These are phyloP conservation scores for Palythoa caribaeorum DNA, from an alignment of 92 coral and sea anemone species.

Conservation along the genomic window DNA sequence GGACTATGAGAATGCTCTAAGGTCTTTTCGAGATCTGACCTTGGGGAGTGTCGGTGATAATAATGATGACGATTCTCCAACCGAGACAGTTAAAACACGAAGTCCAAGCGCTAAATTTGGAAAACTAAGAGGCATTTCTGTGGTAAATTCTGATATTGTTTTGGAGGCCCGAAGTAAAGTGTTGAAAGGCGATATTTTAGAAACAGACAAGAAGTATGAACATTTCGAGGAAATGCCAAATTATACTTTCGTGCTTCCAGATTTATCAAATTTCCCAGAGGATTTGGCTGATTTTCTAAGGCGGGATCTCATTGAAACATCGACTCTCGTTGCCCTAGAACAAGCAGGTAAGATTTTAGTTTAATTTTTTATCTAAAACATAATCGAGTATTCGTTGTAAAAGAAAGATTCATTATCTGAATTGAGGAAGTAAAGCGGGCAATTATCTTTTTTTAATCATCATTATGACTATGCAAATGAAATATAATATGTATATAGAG, in stretches of 20 bases:
- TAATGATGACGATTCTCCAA: slow-evolving; percentile 11
- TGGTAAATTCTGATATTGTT: slow-evolving; percentile 94
- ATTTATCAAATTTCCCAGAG: slow-evolving; percentile 74
- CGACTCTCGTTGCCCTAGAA: slow-evolving; percentile 86
- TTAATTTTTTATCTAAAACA: background rate
- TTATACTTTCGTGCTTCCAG: slow-evolving; percentile 91
- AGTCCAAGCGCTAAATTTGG: slow-evolving; percentile 46
- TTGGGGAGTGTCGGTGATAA: slow-evolving; percentile 47
- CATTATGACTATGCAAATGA: background rate
- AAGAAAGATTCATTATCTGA: background rate
- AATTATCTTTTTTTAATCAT: background rate
- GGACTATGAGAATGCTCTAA: slow-evolving; percentile 76
- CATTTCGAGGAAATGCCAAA: slow-evolving; percentile 81
- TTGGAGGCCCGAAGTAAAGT: slow-evolving; percentile 85
- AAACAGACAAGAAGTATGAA: slow-evolving; percentile 70
- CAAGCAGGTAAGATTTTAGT: slow-evolving; percentile 77
- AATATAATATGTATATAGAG: background rate
- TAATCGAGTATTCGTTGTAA: background rate
- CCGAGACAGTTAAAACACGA: background rate
- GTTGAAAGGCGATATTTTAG: slow-evolving; percentile 67
- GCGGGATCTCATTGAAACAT: slow-evolving; percentile 90
- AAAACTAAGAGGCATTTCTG: slow-evolving; percentile 90
- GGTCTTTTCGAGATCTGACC: slow-evolving; percentile 73
- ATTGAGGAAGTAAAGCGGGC: background rate
- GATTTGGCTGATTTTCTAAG: slow-evolving; percentile 84